phyloP scores from a whole-genome alignment of 2,113 vertebrate genomes.

The Noctilio leporinus region DNA sequence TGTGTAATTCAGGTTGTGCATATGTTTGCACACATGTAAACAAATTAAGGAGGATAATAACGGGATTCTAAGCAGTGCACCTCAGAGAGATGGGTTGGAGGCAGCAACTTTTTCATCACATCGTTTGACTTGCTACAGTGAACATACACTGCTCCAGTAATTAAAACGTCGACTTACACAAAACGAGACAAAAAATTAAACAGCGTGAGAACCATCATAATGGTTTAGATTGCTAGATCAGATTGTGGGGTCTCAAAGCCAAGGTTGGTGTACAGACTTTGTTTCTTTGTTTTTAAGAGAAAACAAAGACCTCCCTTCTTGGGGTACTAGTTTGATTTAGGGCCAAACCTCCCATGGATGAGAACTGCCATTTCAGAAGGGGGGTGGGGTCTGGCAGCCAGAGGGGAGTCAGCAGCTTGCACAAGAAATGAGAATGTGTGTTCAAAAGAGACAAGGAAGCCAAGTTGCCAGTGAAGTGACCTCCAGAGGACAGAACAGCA shows the following conservation, averaged over 20 bases:
- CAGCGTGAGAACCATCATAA: background rate
- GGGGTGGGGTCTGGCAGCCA: accelerated
- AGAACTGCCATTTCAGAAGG: background rate
- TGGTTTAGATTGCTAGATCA: background rate
- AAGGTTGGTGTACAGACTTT: accelerated
- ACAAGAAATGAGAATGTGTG: background rate
- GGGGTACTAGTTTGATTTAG: background rate
- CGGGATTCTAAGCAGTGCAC: accelerated
- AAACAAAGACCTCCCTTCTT: no score
- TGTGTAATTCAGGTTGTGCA: accelerated
- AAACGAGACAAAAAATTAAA: background rate
- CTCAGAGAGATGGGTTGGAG: background rate
- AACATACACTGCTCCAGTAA: background rate
- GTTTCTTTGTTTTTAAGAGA: background rate
- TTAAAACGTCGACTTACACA: background rate
- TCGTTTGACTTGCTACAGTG: background rate
- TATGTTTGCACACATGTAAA: accelerated
- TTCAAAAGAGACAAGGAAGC: no score
- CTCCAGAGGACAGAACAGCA: background rate
- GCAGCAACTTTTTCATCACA: background rate
- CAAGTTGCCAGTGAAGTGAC: accelerated
- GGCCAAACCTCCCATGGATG: accelerated
- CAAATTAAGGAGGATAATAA: background rate
- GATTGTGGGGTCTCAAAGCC: background rate
- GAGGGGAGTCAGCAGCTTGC: background rate